Percentiles rank a stretch among this genome's conserved stretches.
phyloP scores from a whole-genome alignment of 2,888 invertebrate genomes.

The Lasius fuliginosus region DNA sequence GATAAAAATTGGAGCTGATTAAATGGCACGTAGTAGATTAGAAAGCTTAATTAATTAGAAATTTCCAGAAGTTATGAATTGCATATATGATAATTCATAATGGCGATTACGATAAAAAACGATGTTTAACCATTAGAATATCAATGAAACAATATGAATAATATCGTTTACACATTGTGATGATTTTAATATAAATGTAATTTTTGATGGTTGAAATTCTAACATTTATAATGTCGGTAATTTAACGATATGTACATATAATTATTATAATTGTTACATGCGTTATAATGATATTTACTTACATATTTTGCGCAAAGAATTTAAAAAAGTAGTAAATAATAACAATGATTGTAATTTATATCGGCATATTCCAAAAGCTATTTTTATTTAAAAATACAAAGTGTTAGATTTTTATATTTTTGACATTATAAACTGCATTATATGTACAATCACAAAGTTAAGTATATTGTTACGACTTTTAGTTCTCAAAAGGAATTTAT shows the following conservation, averaged over 20 bases:
- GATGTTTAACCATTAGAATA: background rate
- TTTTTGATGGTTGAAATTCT: background rate
- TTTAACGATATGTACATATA: background rate
- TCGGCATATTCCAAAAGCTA: too few relatives aligned
- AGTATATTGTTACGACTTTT: too few relatives aligned
- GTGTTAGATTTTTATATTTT: too few relatives aligned
- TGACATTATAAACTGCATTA: background rate
- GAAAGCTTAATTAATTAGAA: background rate
- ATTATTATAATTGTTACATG: background rate
- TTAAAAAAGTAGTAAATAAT: too few relatives aligned
- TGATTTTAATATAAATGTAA: background rate
- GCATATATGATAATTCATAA: background rate
- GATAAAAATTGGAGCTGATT: background rate
- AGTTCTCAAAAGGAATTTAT: too few relatives aligned
- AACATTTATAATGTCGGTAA: background rate
- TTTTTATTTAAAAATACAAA: too few relatives aligned
- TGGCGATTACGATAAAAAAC: background rate
- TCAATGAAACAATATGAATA: background rate
- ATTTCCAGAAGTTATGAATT: background rate
- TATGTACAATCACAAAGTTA: background rate
- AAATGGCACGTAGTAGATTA: background rate
- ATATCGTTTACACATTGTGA: background rate
- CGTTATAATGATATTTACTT: background rate
- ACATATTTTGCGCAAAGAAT: background rate
- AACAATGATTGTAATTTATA: too few relatives aligned